These are phyloP conservation scores for Zootoca vivipara DNA, from an alignment of 2,113 vertebrate species.

Conservation along the genomic window DNA sequence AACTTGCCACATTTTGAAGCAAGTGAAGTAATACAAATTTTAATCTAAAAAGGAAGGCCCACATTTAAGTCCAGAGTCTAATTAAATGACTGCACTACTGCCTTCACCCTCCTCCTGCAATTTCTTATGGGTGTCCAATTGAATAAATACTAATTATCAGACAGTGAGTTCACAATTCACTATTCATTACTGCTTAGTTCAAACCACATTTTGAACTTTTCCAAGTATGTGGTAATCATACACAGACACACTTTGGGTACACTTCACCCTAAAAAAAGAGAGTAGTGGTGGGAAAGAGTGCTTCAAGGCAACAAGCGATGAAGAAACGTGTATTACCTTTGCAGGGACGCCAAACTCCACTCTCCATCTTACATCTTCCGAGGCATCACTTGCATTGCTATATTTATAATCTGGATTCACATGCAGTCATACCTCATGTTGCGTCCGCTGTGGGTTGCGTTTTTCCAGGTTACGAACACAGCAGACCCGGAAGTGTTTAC, in stretches of 20 bases:
- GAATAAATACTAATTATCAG: background rate
- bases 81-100: too few species aligned
- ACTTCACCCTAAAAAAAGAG: background rate
- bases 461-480: too few species aligned
- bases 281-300: too few species aligned
- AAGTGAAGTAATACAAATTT: too few species aligned
- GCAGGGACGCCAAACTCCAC: background rate
- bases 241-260: background rate
- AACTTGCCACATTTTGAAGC: too few species aligned
- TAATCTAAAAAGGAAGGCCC: background rate
- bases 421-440: too few species aligned
- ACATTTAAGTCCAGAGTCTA: too few species aligned
- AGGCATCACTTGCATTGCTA: background rate
- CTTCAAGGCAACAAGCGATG: background rate
- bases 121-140: background rate
- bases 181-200: background rate
- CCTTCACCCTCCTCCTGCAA: background rate
- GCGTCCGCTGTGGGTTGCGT: too few species aligned
- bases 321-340: background rate
- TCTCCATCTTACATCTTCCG: background rate
- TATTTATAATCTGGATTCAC: background rate
- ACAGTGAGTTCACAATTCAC: background rate
- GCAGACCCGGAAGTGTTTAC: too few species aligned
- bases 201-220: background rate
- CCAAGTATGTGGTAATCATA: background rate